These are phyloP conservation scores for Haliaeetus leucogaster DNA, from an alignment of 2,113 vertebrate species.

Conservation along the genomic window DNA sequence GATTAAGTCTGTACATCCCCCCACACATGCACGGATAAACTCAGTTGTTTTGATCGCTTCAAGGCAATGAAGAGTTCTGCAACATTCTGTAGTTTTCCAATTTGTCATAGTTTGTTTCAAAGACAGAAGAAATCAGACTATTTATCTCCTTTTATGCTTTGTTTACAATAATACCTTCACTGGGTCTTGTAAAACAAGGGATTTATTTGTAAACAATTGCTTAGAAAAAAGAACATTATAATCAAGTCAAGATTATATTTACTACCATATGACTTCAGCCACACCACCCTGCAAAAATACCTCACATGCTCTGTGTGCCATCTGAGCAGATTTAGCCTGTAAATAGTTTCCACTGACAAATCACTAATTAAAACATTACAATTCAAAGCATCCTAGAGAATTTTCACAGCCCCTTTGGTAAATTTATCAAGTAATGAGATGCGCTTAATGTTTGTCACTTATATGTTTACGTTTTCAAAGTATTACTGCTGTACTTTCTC, in stretches of 20 bases:
- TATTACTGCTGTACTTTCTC: background rate
- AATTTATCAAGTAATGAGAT: background rate
- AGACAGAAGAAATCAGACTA: background rate
- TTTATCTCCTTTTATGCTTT: background rate
- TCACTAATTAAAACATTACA: background rate
- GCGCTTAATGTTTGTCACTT: background rate
- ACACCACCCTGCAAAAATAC: background rate
- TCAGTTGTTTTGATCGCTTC: background rate
- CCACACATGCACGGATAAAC: background rate
- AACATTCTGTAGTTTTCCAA: background rate
- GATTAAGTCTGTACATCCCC: background rate
- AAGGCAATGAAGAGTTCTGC: background rate
- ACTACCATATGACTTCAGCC: background rate
- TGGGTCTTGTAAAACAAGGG: background rate
- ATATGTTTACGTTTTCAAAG: background rate
- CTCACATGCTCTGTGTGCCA: background rate
- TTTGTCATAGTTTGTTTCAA: background rate
- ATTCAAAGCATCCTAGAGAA: background rate
- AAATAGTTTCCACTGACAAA: background rate
- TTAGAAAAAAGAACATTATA: background rate
- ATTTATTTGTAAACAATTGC: background rate
- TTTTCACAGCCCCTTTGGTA: background rate
- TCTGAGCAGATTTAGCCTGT: background rate
- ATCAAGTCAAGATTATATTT: slow-evolving; percentile 8
- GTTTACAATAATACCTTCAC: background rate